These are phyloP conservation scores for Zaprionus kolodkinae DNA, from an alignment of 1,140 invertebrate species.

Conservation along the genomic window DNA sequence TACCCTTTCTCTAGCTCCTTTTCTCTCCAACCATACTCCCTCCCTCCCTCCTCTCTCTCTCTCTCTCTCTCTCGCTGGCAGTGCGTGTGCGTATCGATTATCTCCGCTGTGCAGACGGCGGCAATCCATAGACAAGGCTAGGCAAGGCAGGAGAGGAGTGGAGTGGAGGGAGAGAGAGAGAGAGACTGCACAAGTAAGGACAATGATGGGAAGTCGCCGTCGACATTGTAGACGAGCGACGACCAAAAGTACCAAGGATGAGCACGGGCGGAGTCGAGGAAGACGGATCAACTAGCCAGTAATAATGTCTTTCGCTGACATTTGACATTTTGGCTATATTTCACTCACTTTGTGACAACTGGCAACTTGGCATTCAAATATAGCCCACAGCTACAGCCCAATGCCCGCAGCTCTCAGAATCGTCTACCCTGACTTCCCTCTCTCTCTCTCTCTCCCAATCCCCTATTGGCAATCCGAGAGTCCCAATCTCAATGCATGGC, in stretches of 20 bases:
- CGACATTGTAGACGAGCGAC: slow-evolving; percentile 7
- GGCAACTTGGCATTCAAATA: slow-evolving; percentile 82
- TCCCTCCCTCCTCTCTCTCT: neutral
- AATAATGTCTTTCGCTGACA: slow-evolving; percentile 83
- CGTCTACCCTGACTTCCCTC: neutral
- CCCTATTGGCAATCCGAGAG: neutral
- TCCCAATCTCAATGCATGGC: slow-evolving; percentile 14
- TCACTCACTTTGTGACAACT: slow-evolving; percentile 81
- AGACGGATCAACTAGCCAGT: slow-evolving; percentile 80
- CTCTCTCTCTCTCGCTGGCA: neutral
- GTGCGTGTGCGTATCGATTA: slow-evolving; percentile 72
- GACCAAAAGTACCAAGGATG: neutral
- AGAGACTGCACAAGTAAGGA: slow-evolving; percentile 6
- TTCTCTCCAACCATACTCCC: neutral
- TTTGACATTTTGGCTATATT: slow-evolving; percentile 82
- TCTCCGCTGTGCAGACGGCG: slow-evolving; percentile 66
- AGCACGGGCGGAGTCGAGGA: neutral
- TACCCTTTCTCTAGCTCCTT: neutral
- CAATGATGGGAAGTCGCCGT: slow-evolving; percentile 17
- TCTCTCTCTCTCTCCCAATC: neutral
- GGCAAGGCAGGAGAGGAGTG: neutral
- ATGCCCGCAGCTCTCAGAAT: neutral
- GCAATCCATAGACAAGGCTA: slow-evolving; percentile 55
- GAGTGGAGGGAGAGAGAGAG: neutral
- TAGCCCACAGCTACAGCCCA: slow-evolving; percentile 40